These are phyloP conservation scores for Lasioglossum marginatum DNA, from an alignment of 2,888 invertebrate species.

Conservation along the genomic window DNA sequence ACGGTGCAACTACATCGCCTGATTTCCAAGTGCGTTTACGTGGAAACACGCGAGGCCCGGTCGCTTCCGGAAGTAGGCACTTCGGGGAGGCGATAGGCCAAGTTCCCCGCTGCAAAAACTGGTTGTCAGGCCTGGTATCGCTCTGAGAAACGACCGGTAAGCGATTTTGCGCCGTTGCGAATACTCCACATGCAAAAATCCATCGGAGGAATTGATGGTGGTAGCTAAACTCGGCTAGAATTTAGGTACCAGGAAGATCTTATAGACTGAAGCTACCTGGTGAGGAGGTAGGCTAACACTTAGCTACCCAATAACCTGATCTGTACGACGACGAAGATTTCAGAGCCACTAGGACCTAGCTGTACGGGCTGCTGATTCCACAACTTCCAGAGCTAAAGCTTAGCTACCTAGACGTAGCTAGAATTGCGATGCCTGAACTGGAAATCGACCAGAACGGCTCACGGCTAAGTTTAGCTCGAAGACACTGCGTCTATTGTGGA, in stretches of 20 bases:
- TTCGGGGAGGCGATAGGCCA: constrained; percentile 62
- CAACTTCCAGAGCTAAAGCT: background rate
- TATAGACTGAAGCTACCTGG: background rate
- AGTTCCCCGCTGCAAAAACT: constrained; percentile 50
- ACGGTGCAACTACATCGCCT: background rate
- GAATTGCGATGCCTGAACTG: background rate
- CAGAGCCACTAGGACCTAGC: background rate
- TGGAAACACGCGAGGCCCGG: constrained; percentile 47
- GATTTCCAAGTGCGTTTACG: constrained; percentile 43
- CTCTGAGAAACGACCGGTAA: constrained; percentile 10
- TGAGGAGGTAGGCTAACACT: background rate
- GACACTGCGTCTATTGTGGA: background rate
- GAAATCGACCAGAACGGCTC: background rate
- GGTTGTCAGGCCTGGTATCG: constrained; percentile 12
- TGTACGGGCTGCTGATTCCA: background rate
- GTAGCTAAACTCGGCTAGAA: background rate
- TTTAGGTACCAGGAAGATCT: background rate
- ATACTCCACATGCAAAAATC: background rate
- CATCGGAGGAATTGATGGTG: background rate
- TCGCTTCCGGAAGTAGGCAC: constrained; percentile 64
- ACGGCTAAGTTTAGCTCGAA: constrained; percentile 1
- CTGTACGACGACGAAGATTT: no score
- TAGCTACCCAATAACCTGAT: background rate
- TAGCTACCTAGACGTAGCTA: background rate
- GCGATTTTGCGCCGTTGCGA: background rate